Percentiles rank a stretch among this genome's conserved stretches.
Conservation (phyloP, 2,797 vertebrate genomes). For the Silurus aristotelis region DNA sequence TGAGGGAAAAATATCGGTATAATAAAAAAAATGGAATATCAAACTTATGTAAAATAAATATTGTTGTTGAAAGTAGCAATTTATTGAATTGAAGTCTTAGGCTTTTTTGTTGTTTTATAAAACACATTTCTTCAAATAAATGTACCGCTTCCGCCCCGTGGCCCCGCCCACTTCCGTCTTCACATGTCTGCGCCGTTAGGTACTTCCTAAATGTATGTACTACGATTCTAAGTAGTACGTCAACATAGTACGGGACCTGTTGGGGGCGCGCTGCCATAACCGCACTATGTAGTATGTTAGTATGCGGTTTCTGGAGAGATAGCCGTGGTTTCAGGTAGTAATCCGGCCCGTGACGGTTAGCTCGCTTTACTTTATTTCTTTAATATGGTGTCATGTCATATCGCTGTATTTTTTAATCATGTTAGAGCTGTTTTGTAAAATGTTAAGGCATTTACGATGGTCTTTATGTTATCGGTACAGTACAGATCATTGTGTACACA, state of each 20-base stretch:
- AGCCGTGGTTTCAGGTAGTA: constrained; percentile 15
- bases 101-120: not conserved
- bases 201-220: not conserved
- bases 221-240: not conserved
- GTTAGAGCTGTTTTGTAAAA: not conserved
- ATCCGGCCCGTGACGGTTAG: constrained; percentile 12
- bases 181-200: not conserved
- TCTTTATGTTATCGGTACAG: not conserved
- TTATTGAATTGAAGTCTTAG: not conserved
- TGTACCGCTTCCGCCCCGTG: not conserved
- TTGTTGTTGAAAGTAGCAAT: not conserved
- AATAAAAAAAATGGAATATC: too few relatives aligned
- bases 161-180: not conserved
- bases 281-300: constrained; percentile 29
- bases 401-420: not conserved
- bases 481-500: not conserved
- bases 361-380: not conserved
- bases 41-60: not conserved
- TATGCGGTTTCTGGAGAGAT: constrained; percentile 16
- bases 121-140: not conserved
- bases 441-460: too few relatives aligned
- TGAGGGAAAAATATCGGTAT: too few relatives aligned
- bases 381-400: not conserved
- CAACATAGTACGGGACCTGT: not conserved
- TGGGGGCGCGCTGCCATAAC: not conserved